Base-by-base conservation (phyloP, 2,113 vertebrate species). In the Oceanites oceanicus region DNA sequence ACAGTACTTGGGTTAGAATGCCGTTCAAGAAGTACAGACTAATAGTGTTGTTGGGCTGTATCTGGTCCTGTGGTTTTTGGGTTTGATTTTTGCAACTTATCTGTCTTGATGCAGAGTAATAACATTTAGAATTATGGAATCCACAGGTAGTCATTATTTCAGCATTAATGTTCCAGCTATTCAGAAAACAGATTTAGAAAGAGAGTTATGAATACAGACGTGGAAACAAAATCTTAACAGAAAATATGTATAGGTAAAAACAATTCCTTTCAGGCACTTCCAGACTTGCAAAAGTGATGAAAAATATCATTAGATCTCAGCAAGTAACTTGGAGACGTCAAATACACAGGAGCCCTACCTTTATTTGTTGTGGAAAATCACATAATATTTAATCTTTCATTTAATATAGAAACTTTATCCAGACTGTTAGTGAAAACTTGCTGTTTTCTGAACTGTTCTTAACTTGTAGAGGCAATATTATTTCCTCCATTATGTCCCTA, bases 331-430 rank as follows among this genome's bases (percentile, higher is more conserved):
- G 55, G 68, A 94, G 61, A 96, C 1, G 1, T 91, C 92, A 91
- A 73, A 86, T 84, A 73, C 11, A 19, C 36, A 42, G 53, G 47
- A 88, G 50, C 65, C 55, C 68, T 96, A 50, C 83, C 79, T 95
- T 92, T 81, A 74, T 88, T 79, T 92, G 52, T 89, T 91, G 47
- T 87, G 89, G 91, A 91, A 96, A 95, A 91, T 91, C 56, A 44
- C 17, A 17, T 86, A 44, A 53, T 73, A 50, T 62, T 89, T 80
- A 71, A 78, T 71, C 36, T 87, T 91, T 67, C 30, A 63, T 86
- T 92, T 86, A 80, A 40, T 62, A 32, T 12, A 59, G 68, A 85
- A 95, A 78, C 15, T 78, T 83, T 77, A 58, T 88, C 83, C 32
- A 66, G 45, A 58, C 53, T 73, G 5, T 82, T 73, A 79, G 59